A percentile compares a stretch with the other conserved stretches of the same genome.
Evolutionary conservation across 2,888 invertebrate species (phyloP).

Genomic region (Leucophenga maculata): DNA sequence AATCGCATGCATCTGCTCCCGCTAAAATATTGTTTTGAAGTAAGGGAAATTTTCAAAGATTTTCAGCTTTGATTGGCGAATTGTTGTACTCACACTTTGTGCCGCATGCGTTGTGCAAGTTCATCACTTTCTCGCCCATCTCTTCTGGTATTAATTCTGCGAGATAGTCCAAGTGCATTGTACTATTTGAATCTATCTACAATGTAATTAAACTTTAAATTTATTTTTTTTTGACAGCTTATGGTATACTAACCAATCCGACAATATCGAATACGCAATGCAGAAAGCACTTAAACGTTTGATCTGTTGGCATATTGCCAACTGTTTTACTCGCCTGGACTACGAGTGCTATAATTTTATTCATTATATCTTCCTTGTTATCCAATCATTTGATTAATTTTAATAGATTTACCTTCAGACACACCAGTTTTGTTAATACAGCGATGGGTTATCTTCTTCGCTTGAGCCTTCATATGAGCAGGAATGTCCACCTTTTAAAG

Average conservation of each 20-base stretch:
- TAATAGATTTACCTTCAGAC: conserved; percentile 54
- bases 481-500: conserved; percentile 58
- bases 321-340: conserved; percentile 40
- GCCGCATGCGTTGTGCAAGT: conserved; percentile 56
- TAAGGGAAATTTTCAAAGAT: neutral
- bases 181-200: conserved; percentile 63
- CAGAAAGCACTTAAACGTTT: conserved; percentile 64
- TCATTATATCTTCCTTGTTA: neutral
- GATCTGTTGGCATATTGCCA: conserved; percentile 55
- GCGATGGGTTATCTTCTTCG: conserved; percentile 58
- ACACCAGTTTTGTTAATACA: conserved; percentile 60
- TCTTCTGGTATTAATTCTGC: conserved; percentile 64
- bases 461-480: conserved; percentile 54
- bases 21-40: conserved; percentile 45
- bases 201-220: neutral
- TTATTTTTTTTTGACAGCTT: neutral
- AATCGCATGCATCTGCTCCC: conserved; percentile 68
- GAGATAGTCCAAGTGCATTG: conserved; percentile 63
- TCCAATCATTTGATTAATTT: neutral
- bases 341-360: conserved; percentile 45
- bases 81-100: conserved; percentile 57
- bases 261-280: conserved; percentile 68
- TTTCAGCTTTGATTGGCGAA: neutral
- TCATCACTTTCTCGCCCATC: conserved; percentile 49
- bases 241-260: conserved; percentile 58